Evolutionary conservation across 2,113 vertebrate species (phyloP), one percentile per base, ranked within the genome.

Genomic region (Panthera tigris): DNA sequence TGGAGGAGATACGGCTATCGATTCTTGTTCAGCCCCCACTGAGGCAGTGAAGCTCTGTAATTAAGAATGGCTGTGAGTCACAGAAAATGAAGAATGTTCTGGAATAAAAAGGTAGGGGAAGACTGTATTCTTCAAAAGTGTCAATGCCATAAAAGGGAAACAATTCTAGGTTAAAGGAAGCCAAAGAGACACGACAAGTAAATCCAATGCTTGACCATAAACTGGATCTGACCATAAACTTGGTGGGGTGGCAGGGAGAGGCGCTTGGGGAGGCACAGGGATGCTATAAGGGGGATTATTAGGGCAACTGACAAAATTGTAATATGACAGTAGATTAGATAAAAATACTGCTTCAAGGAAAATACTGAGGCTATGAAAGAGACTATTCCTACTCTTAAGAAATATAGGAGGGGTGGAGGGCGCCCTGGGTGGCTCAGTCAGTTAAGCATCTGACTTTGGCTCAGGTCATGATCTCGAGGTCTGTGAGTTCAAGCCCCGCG

Each of bases 311-410:
- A 86, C 25, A 66, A 73, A 55, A 48, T 1, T 36, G 16, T 73
- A 52, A 27, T 11, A 41, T 48, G 5, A 91, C 33, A 33, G 73
- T 52, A n/a, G 14, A 57, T 66, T 19, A 78, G 78, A 80, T 23
- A 52, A n/a, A 96, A 91, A 41, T 36, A 81, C 25, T 55, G 55
- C 25, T 80, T 91, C 41, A 31, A n/a, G 39, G 29, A 29, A 96
- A 86, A 85, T 45, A 23, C 31, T 7, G 0, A 50, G 25, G 14
- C 55, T 52, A 8, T 27, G 2, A 65, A 65, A 94, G 25, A 79
- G 25, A 55, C 23, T 66, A 14, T 66, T 25, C 10, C 55, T 39
- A 7, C 29, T 48, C 23, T 45, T 57, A 57, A 18, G 31, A 55
- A 81, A 74, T 5, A 36, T 2, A 55, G 50, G 45, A 45, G 45